phyloP scores from a whole-genome alignment of 2,113 vertebrate genomes.

The Onychorhynchus coronatus region DNA sequence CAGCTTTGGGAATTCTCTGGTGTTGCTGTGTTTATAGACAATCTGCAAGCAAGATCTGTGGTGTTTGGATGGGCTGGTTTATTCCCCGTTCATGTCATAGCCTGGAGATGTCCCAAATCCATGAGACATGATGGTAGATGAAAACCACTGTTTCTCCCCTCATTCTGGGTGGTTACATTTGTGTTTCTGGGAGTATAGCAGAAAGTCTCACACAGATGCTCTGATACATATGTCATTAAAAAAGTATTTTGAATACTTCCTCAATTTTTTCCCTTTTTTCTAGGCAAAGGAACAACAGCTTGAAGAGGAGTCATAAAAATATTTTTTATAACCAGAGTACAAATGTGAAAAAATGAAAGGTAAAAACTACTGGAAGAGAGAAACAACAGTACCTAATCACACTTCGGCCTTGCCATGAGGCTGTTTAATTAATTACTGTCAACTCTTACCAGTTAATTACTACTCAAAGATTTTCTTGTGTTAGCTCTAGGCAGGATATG shows the following conservation, averaged over 20 bases:
- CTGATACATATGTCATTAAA: not conserved
- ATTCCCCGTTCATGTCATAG: not conserved
- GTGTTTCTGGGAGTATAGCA: not conserved
- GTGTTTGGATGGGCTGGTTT: not conserved
- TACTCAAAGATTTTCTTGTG: not conserved
- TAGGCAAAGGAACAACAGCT: not conserved
- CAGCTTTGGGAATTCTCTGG: conserved; percentile 20
- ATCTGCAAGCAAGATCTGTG: not conserved
- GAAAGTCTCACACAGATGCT: not conserved
- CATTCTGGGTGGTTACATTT: not conserved
- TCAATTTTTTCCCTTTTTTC: not conserved
- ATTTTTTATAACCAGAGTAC: not conserved
- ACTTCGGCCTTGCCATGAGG: not conserved
- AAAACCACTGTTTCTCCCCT: not conserved
- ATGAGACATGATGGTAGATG: not conserved
- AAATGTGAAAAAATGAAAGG: not conserved
- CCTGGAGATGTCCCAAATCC: conserved; percentile 16
- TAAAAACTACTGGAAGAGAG: not conserved
- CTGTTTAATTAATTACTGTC: not conserved
- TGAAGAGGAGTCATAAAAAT: not conserved
- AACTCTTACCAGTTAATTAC: not conserved
- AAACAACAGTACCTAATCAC: not conserved
- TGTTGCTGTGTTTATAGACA: not conserved
- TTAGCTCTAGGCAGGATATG: not conserved
- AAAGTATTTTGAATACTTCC: not conserved